Evolutionary conservation across 2,888 invertebrate genomes (phyloP), one percentile per base, ranked within the genome.

Genomic region (Hermodice carunculata): DNA sequence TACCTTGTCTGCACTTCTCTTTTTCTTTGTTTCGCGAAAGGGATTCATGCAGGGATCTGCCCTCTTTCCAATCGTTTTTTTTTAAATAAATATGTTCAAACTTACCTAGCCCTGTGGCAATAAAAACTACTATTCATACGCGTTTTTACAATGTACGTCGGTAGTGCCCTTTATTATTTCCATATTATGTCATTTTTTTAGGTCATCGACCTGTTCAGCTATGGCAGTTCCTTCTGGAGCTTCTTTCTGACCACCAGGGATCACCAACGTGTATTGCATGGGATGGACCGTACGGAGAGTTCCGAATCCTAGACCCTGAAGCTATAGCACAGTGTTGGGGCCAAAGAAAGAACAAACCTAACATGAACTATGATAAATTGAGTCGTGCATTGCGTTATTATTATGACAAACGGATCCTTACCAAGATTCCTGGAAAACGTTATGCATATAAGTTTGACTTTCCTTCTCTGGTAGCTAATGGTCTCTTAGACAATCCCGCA

Each of bases 281-380:
- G 97, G 97, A 96, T 90, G 96, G 96, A 66, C 91, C 93, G 72
- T 94, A 95, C 86, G 97, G 97, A 58, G 96, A 97, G 88, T 97
- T 97, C 89, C 95, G 96, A 76, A 91, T 97, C 79, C 92, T 94
- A 69, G 96, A 97, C 88, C 96, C 96, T 58, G 96, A 96, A 88
- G 96, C 96, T 88, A 94, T 95, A 79, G 96, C 96, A 65, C 90
- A 95, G 69, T 90, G 94, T 81, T 97, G 96, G 96, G 96, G 96
- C 78, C 94, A 95, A 81, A 90, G 96, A 79, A 96, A 97, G 88
- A 94, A 94, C 86, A 96, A 96, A 86, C 96, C 96, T 76, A 95
- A 96, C 88, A 97, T 97, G 96, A 97, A 97, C 89, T 97, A 97
- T 88, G 96, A 97, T 89, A 97, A 97, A 88, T 91, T 97, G 78